Base-by-base conservation (phyloP, 2,797 vertebrate genomes). In the Onychomys torridus region DNA sequence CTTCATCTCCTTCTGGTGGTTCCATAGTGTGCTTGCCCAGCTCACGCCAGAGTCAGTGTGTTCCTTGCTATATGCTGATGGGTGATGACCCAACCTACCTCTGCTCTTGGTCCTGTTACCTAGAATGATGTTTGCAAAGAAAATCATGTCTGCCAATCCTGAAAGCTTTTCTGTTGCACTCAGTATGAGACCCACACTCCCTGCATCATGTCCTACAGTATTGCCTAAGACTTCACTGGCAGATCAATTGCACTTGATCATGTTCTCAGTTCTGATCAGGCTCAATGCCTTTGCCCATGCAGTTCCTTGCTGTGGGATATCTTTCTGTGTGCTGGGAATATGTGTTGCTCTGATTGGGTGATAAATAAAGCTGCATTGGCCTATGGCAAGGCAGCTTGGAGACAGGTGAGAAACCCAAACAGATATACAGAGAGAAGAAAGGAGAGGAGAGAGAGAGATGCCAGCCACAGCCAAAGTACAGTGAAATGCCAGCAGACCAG, bases 71-170 rank as follows among this genome's bases (percentile, higher is more conserved):
- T 67, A 81, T n/a, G 12, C 7, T n/a, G 13, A 91, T 94, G 27
- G 14, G 19, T 2, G 2, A 37, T 71, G 52, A 77, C 52, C n/a
- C 49, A 76, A 4, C 6, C 17, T 14, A 11, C 13, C 49, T 29
- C 13, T 46, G 40, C 34, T 61, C 29, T 90, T 49, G 52, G 21
- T 46, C 7, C 59, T 65, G 55, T n/a, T 27, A 85, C 9, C 52
- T 73, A 71, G 37, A 86, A 84, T 25, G 61, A 65, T 88, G 67
- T 77, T 93, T 81, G 13, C 27, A 78, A 93, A 92, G 25, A 90
- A 93, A 61, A 91, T 52, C 65, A 67, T 61, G n/a, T 37, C 19
- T 78, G 12, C 79, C 23, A 81, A 5, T 52, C 82, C 78, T 89
- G 61, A 87, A 87, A 93, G 57, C 3, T 27, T 75, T 96, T 83